Base-by-base conservation (phyloP, 2,113 vertebrate genomes). In the Eurystomus gularis region DNA sequence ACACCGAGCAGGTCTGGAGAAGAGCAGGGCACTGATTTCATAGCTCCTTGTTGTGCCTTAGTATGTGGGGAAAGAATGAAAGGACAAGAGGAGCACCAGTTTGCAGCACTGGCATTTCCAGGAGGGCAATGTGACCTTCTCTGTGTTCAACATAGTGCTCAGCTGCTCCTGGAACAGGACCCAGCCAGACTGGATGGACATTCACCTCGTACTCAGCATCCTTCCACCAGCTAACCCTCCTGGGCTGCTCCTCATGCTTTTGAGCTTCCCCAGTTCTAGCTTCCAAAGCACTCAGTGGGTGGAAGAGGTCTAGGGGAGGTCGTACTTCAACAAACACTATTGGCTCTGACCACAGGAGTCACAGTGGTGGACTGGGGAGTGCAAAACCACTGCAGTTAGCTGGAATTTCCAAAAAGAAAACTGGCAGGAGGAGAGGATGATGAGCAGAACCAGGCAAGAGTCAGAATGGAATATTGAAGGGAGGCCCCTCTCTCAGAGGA, bases 281-380 rank as follows among this genome's bases (percentile, higher is more conserved):
- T 62, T 9, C 16, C 42, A 69, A 70, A 81, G 60, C 20, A 11
- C 5, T 54, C 11, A 2, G 25, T 19, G 39, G 28, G 17, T 15
- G 6, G 76, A 29, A 76, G 40, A 58, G 25, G 21, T 42, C 49
- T 40, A 58, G 55, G 18, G 16, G 16, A 52, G 51, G 7, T 33
- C 2, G 0, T 5, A 7, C 33, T 49, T 49, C 61, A 54, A 4
- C 11, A 26, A 71, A 58, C 14, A 37, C 0, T 7, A 4, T n/a
- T 0, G 7, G 17, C 5, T 83, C 4, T 51, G 42, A 28, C n/a
- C 39, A 39, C 40, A 33, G n/a, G 11, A 71, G 48, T 40, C 11
- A 35, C 13, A 37, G 37, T 3, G 3, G 37, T 3, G 7, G 57
- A 19, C 37, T 60, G n/a, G 7, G 33, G 51, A 61, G 25, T 10